Conservation (phyloP, 2,797 vertebrate species). For the Phoebastria nigripes region DNA sequence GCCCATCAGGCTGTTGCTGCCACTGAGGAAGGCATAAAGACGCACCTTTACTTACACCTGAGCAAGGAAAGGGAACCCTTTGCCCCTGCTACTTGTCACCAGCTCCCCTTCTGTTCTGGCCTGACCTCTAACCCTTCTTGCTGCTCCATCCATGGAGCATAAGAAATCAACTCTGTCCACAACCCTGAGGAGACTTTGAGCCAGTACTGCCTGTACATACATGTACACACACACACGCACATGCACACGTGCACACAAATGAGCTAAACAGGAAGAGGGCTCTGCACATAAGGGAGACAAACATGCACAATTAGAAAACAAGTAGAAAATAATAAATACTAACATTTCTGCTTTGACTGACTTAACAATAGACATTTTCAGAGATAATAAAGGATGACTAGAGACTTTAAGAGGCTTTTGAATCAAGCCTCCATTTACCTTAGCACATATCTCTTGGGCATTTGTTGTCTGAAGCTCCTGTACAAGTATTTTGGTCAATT, state of each 20-base stretch:
- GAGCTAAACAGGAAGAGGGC: not conserved
- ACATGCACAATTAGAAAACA: not conserved
- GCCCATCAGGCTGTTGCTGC: accelerated
- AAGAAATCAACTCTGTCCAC: not conserved
- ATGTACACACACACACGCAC: accelerated
- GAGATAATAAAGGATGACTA: not conserved
- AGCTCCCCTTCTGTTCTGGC: not conserved
- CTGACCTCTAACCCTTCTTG: not conserved
- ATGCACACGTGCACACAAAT: accelerated
- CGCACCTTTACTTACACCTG: not conserved
- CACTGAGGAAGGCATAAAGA: not conserved
- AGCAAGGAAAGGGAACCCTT: not conserved
- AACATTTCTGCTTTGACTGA: not conserved
- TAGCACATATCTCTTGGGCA: not conserved
- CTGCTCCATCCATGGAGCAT: not conserved
- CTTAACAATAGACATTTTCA: not conserved
- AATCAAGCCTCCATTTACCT: not conserved
- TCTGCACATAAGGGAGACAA: accelerated
- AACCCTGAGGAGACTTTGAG: not conserved
- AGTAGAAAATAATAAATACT: not conserved
- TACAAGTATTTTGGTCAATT: not conserved
- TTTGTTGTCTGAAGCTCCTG: not conserved
- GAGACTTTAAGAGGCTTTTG: not conserved
- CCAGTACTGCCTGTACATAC: no score
- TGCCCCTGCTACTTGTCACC: not conserved